phyloP scores from a whole-genome alignment of 1,140 invertebrate genomes.

The Drosophila kepulauana region DNA sequence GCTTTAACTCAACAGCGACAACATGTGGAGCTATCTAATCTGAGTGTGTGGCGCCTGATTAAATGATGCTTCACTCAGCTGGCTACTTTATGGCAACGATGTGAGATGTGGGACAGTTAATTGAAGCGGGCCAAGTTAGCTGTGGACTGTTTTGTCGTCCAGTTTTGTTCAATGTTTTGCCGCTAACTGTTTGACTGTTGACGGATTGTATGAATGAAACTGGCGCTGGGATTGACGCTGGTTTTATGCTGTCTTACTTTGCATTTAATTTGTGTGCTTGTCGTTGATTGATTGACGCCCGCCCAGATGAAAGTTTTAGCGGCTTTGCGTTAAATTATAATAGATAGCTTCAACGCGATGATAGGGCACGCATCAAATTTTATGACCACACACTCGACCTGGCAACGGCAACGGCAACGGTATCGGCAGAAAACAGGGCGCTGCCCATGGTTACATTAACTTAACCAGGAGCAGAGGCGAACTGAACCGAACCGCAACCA shows the following conservation, averaged over 20 bases:
- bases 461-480: neutral
- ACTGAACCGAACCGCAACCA: neutral
- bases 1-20: conserved; percentile 4
- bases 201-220: conserved; percentile 65
- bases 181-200: conserved; percentile 46
- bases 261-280: conserved; percentile 79
- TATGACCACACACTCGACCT: conserved; percentile 55
- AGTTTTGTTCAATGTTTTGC: conserved; percentile 6
- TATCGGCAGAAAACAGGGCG: neutral
- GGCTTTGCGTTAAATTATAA: conserved; percentile 78
- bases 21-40: conserved; percentile 59
- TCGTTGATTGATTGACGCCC: conserved; percentile 80
- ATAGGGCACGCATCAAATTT: conserved; percentile 78
- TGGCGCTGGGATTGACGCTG: conserved; percentile 28
- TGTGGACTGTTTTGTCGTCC: conserved; percentile 8
- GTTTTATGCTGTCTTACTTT: conserved; percentile 57
- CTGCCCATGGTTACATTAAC: conserved; percentile 10
- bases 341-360: conserved; percentile 59
- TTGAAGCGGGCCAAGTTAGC: conserved; percentile 41
- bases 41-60: conserved; percentile 48
- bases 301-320: conserved; percentile 75
- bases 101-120: conserved; percentile 58
- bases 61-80: conserved; percentile 59
- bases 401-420: neutral
- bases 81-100: conserved; percentile 38